Conservation (phyloP, 2,888 invertebrate genomes). For the Hoplodrina blanda region DNA sequence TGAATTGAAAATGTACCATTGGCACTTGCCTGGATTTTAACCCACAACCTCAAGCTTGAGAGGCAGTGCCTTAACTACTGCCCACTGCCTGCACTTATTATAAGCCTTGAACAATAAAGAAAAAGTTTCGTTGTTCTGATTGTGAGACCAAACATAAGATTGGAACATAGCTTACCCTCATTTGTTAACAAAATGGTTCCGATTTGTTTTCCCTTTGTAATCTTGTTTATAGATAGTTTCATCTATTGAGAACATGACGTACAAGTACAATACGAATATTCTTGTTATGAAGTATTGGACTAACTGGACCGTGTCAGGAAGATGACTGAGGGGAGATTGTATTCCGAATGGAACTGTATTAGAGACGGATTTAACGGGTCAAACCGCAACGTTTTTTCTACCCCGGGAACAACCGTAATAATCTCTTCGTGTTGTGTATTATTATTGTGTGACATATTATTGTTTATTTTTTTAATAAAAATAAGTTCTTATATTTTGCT, state of each 20-base stretch:
- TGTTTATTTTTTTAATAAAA: constrained; percentile 23
- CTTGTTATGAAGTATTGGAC: constrained; percentile 55
- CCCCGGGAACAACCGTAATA: constrained; percentile 25
- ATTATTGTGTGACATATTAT: constrained; percentile 22
- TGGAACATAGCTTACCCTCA: constrained; percentile 78
- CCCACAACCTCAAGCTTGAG: too few relatives aligned
- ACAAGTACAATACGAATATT: constrained; percentile 62
- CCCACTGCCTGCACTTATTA: too few relatives aligned
- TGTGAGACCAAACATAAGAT: constrained; percentile 75
- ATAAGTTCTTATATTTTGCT: not conserved
- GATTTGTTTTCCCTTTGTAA: constrained; percentile 80
- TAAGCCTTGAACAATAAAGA: constrained; percentile 27
- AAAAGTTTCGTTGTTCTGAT: constrained; percentile 68
- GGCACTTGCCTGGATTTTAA: too few relatives aligned
- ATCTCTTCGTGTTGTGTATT: constrained; percentile 15
- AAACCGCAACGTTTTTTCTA: constrained; percentile 41
- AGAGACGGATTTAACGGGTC: constrained; percentile 45
- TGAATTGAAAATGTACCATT: too few relatives aligned
- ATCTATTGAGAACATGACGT: constrained; percentile 73
- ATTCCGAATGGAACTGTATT: constrained; percentile 41
- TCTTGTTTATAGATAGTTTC: constrained; percentile 76
- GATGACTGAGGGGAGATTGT: constrained; percentile 36
- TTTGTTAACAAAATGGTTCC: constrained; percentile 80
- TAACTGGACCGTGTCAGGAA: constrained; percentile 33
- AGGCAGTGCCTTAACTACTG: too few relatives aligned